These are phyloP conservation scores for Cataglyphis cursor DNA, from an alignment of 2,888 invertebrate species.

Conservation along the genomic window DNA sequence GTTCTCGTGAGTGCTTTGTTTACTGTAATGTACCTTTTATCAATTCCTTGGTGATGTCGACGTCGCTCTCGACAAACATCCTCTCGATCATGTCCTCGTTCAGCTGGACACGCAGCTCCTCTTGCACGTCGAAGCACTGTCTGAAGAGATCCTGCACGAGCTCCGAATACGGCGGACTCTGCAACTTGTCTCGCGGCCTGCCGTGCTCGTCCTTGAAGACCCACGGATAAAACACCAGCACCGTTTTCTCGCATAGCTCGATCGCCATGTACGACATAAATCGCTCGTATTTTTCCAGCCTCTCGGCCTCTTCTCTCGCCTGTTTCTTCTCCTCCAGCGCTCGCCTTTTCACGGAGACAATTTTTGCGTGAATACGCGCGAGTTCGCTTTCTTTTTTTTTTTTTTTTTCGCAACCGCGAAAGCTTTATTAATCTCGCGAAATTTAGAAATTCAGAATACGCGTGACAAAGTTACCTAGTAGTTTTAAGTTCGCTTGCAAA, in stretches of 20 bases:
- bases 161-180: conserved; percentile 78
- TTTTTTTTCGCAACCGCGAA: not conserved
- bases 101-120: conserved; percentile 76
- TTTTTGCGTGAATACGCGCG: conserved; percentile 8
- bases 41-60: conserved; percentile 79
- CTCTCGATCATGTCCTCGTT: conserved; percentile 75
- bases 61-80: conserved; percentile 78
- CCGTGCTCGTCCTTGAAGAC: conserved; percentile 79
- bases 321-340: conserved; percentile 65
- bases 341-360: conserved; percentile 64
- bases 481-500: not conserved
- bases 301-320: conserved; percentile 73
- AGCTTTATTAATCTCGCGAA: not conserved
- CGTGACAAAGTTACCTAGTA: not conserved
- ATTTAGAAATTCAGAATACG: not conserved
- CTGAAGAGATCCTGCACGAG: conserved; percentile 77
- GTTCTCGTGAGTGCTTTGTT: not conserved
- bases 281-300: conserved; percentile 76
- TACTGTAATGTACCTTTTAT: conserved; percentile 69
- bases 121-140: conserved; percentile 80
- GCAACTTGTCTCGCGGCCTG: conserved; percentile 74
- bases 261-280: conserved; percentile 79
- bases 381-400: not conserved
- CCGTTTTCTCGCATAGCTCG: conserved; percentile 81
- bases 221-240: conserved; percentile 81